Evolutionary conservation across 1,140 invertebrate species (phyloP), one percentile per base, ranked within the genome.

Genomic region (Mya arenaria): DNA sequence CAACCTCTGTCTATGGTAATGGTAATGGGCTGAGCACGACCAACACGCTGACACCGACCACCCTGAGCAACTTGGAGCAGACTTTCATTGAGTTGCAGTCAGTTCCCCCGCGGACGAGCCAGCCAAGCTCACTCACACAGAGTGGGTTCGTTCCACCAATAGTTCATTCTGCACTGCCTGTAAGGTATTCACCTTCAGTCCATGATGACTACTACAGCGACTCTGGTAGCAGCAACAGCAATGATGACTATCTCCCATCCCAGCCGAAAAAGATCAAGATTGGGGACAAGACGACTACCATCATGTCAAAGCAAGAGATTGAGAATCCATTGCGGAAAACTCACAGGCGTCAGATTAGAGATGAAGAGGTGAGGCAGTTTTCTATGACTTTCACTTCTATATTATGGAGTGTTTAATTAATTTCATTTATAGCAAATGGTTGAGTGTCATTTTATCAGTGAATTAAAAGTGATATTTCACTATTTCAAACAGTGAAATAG

Each of bases 1-100:
- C 90, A 44, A 83, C 86, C 44, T 86, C 82, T 55, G 71, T 86
- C 56, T 83, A 82, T 36, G 81, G 79, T 6, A 83, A 65, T 90
- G 96, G 96, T 85, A 96, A 97, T 84, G 96, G 97, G 58, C 98
- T 97, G 3, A 86, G 85, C 23, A 98, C 97, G 65, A 98, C 97
- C 84, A 95, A 97, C 73, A 97, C 97, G 84, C 94, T 99, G 85
- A 99, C 98, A 71, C 98, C 97, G 75, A 98, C 97, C 28, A 98
- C 97, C 75, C 94, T 98, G 87, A 95, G 96, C 85, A 97, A 95
- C 92, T 97, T 99, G 90, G 97, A 98, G 92, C 97, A 98, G 92
- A 93, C 94, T 0, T 94, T 95, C 66, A 89, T 94, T 95, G 93
- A 94, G 93, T 93, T 92, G 88, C 89, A 92, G 95, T 94, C 90